These are phyloP conservation scores for Eciton burchellii DNA, from an alignment of 1,140 invertebrate genomes.

Conservation along the genomic window DNA sequence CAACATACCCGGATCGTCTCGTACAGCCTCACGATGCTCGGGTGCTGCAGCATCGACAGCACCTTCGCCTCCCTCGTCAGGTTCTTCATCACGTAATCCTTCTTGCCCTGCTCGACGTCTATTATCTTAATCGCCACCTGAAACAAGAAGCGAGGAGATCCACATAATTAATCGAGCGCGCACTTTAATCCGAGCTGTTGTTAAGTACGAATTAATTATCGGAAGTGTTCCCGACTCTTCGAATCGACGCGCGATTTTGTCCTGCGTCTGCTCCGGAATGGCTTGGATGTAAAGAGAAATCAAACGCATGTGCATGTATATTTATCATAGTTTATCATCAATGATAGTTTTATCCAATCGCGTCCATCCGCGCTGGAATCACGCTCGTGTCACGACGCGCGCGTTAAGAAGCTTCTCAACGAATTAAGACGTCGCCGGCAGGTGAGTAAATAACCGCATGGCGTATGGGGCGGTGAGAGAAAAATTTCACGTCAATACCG, in stretches of 20 bases:
- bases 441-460: slow-evolving; percentile 35
- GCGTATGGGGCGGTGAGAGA: slow-evolving; percentile 1
- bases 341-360: not conserved
- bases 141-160: slow-evolving; percentile 59
- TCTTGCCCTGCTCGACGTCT: slow-evolving; percentile 88
- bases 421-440: slow-evolving; percentile 39
- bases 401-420: not conserved
- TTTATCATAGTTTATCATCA: slow-evolving; percentile 4
- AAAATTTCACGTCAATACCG: slow-evolving; percentile 49
- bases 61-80: slow-evolving; percentile 89
- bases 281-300: not conserved
- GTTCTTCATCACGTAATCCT: slow-evolving; percentile 89
- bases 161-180: slow-evolving; percentile 30
- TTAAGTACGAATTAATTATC: not conserved
- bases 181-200: not conserved
- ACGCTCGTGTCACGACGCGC: not conserved
- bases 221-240: not conserved
- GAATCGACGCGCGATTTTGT: not conserved
- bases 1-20: slow-evolving; percentile 89
- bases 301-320: not conserved
- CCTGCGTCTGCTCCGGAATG: not conserved
- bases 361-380: not conserved
- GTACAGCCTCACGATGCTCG: slow-evolving; percentile 89
- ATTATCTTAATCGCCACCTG: slow-evolving; percentile 91
- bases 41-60: slow-evolving; percentile 88